A percentile compares a stretch with the other conserved stretches of the same genome.
Evolutionary conservation across 1,140 invertebrate genomes (phyloP).

Genomic region (Ceratosolen fusciceps): DNA sequence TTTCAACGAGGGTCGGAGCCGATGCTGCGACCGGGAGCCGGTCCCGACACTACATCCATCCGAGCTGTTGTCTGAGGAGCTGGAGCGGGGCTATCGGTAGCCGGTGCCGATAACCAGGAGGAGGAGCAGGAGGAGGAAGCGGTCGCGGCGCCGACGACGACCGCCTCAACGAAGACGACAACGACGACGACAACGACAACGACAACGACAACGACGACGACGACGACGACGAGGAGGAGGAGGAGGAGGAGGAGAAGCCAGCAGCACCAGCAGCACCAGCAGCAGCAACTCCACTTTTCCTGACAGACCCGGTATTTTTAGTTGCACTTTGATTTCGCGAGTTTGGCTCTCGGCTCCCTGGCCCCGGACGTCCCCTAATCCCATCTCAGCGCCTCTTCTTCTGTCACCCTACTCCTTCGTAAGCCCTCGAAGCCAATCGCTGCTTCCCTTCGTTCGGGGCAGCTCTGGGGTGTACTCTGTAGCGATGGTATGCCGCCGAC

Average conservation of each 20-base stretch:
- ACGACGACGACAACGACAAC: too few relatives aligned
- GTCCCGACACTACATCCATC: not conserved
- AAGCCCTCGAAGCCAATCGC: not conserved
- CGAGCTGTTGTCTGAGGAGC: not conserved
- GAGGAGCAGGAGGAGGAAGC: not conserved
- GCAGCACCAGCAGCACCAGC: too few relatives aligned
- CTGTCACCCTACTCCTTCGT: not conserved
- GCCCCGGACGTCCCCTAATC: not conserved
- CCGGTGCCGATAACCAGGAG: not conserved
- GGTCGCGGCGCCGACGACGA: too few relatives aligned
- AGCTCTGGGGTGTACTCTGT: not conserved
- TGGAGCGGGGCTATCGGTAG: not conserved
- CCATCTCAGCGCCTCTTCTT: not conserved
- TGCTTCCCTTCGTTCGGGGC: too few relatives aligned
- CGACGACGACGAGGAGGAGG: not conserved
- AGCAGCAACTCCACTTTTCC: not conserved
- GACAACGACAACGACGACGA: not conserved
- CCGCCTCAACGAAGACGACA: too few relatives aligned
- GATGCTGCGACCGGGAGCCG: not conserved
- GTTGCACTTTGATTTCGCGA: not conserved
- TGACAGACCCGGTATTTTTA: constrained; percentile 7
- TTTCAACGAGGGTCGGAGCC: not conserved
- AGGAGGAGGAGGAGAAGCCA: too few relatives aligned
- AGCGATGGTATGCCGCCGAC: too few relatives aligned
- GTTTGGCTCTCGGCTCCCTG: not conserved